A percentile compares a stretch with the other conserved stretches of the same genome.
Evolutionary conservation across 2,113 vertebrate species (phyloP).

Genomic region (Protobothrops mucrosquamatus): DNA sequence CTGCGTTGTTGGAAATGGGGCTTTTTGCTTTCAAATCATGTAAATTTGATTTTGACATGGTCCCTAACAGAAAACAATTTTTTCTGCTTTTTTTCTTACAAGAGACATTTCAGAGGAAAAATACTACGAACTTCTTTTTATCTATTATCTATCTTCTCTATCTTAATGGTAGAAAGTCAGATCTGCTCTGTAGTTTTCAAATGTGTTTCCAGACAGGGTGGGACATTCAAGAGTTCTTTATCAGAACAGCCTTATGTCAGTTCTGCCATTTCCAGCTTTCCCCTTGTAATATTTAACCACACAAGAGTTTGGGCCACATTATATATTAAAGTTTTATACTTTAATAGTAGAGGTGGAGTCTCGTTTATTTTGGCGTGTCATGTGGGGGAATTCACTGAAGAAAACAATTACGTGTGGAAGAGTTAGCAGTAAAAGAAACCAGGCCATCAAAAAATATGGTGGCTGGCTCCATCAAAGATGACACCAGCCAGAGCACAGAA

Average conservation of each 20-base stretch:
- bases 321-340: neutral
- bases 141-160: neutral
- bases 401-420: neutral
- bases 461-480: neutral
- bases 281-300: neutral
- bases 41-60: constrained; percentile 7
- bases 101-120: neutral
- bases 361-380: neutral
- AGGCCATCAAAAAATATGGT: neutral
- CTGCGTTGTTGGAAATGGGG: neutral
- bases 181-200: neutral
- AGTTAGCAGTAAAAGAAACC: neutral
- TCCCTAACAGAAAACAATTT: constrained; percentile 28
- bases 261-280: neutral
- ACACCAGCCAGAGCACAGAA: neutral
- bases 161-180: neutral
- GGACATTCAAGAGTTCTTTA: neutral
- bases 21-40: constrained; percentile 18
- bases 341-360: neutral
- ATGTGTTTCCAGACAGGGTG: neutral
- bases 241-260: neutral
- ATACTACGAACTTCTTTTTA: neutral
- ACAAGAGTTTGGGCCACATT: neutral
- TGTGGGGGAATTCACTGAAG: neutral
- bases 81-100: constrained; percentile 12